Evolutionary conservation across 2,113 vertebrate genomes (phyloP).

Genomic region (Axis porcinus): DNA sequence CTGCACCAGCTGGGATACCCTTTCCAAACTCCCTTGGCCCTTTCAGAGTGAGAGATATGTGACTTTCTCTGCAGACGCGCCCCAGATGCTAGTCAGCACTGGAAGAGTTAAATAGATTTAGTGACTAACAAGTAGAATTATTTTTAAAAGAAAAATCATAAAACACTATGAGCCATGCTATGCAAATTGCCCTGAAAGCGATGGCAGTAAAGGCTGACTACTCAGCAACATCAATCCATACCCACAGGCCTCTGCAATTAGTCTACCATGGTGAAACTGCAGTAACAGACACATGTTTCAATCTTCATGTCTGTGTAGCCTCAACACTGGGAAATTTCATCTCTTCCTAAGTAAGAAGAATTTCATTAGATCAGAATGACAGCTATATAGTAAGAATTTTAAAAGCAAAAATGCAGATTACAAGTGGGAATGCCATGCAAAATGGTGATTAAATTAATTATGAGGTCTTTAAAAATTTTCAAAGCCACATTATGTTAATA

Average conservation of each 20-base stretch:
- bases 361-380: slow-evolving; percentile 47
- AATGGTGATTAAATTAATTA: slow-evolving; percentile 65
- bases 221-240: slow-evolving; percentile 24
- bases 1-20: background rate
- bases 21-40: background rate
- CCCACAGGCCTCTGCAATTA: slow-evolving; percentile 65
- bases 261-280: slow-evolving; percentile 43
- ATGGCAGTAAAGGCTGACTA: slow-evolving; percentile 58
- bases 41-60: background rate
- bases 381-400: slow-evolving; percentile 18
- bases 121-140: slow-evolving; percentile 31
- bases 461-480: slow-evolving; percentile 57
- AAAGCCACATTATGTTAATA: slow-evolving; percentile 57
- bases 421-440: slow-evolving; percentile 40
- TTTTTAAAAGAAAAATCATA: slow-evolving; percentile 68
- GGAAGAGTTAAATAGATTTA: slow-evolving; percentile 62
- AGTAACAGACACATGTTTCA: background rate
- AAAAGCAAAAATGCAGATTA: slow-evolving; percentile 41
- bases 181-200: slow-evolving; percentile 3
- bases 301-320: background rate
- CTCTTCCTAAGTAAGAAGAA: slow-evolving; percentile 51
- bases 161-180: slow-evolving; percentile 51
- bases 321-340: slow-evolving; percentile 47
- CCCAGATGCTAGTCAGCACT: background rate
- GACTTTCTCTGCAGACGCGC: background rate